These are phyloP conservation scores for Andrena cerasifolii DNA, from an alignment of 1,140 invertebrate species.

Conservation along the genomic window DNA sequence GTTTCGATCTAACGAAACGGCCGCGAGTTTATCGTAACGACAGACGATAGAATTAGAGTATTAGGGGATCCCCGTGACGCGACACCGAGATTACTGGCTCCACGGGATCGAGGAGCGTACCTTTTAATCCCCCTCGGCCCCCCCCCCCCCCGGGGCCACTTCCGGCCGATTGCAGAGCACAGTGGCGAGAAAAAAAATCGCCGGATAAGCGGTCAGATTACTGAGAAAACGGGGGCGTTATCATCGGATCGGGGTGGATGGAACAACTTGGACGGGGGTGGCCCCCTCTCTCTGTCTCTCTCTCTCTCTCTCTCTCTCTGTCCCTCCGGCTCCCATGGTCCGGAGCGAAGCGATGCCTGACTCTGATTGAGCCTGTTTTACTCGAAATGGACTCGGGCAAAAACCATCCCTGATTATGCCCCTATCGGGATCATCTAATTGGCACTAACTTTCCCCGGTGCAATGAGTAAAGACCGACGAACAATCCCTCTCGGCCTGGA, in stretches of 20 bases:
- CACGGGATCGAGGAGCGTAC: constrained; percentile 25
- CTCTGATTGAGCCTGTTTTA: constrained; percentile 75
- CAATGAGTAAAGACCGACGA: constrained; percentile 4
- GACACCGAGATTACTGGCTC: constrained; percentile 43
- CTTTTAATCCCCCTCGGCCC: constrained; percentile 46
- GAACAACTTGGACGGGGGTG: constrained; percentile 53
- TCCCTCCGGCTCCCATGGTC: background rate
- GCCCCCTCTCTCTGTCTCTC: background rate
- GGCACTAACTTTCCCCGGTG: constrained; percentile 38
- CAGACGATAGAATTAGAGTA: constrained; percentile 10
- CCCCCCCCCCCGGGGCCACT: constrained; percentile 14
- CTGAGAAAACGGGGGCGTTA: constrained; percentile 50
- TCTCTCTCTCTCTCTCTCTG: too few species aligned
- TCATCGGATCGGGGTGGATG: constrained; percentile 50
- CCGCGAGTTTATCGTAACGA: constrained; percentile 5
- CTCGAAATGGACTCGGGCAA: constrained; percentile 64
- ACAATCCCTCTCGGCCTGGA: constrained; percentile 20
- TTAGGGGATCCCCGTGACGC: constrained; percentile 22
- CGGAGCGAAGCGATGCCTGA: constrained; percentile 55
- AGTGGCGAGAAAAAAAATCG: constrained; percentile 54
- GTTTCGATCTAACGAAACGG: background rate
- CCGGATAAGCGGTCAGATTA: constrained; percentile 60
- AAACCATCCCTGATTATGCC: constrained; percentile 73
- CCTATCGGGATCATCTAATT: constrained; percentile 59
- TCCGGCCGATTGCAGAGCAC: constrained; percentile 55